A percentile compares a stretch with the other conserved stretches of the same genome.
Evolutionary conservation across 2,113 vertebrate species (phyloP).

Genomic region (Larimichthys polyactis): DNA sequence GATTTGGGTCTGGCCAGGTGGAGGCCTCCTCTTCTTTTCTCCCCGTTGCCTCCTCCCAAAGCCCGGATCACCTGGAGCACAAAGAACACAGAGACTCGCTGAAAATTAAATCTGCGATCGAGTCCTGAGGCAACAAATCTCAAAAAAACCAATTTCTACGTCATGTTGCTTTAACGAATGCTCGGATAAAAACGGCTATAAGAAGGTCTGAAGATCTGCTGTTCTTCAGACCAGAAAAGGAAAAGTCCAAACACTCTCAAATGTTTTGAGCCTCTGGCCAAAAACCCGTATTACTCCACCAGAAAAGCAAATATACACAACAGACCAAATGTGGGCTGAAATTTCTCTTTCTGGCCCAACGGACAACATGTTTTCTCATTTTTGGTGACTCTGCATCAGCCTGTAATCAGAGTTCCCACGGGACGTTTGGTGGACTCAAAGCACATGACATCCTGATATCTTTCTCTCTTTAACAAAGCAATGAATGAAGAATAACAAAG

Average conservation of each 20-base stretch:
- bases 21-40: conserved; percentile 91
- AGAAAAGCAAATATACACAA: conserved; percentile 44
- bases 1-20: conserved; percentile 93
- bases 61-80: conserved; percentile 85
- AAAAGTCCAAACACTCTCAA: not conserved
- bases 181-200: not conserved
- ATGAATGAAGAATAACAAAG: not conserved
- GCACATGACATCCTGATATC: not conserved
- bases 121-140: not conserved
- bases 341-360: not conserved
- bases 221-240: not conserved
- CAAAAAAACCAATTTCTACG: too few relatives aligned
- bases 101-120: not conserved
- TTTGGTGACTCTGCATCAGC: not conserved
- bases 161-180: too few relatives aligned
- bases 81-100: not conserved
- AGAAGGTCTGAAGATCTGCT: not conserved
- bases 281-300: not conserved
- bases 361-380: conserved; percentile 4
- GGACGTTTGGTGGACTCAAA: conserved; percentile 1
- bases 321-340: not conserved
- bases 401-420: conserved; percentile 23
- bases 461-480: not conserved
- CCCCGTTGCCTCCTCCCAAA: conserved; percentile 87
- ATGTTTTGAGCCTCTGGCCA: not conserved